Evolutionary conservation across 2,113 vertebrate genomes (phyloP), one percentile per base, ranked within the genome.

Genomic region (Microcebus griseorufus): DNA sequence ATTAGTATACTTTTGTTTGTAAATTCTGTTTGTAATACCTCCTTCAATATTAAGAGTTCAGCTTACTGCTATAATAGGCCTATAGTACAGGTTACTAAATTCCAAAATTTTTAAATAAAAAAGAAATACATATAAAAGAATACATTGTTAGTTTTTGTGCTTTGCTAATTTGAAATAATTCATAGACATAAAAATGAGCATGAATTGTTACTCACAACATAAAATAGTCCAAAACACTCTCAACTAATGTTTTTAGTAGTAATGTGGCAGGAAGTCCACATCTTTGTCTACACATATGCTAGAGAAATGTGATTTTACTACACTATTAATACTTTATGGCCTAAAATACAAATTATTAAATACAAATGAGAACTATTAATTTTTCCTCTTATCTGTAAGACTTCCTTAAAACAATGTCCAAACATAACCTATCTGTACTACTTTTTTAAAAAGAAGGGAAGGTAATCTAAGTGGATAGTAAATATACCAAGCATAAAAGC

Each of bases 141-240:
- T 51, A 88, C 7, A 78, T 3, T 86, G 53, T 48, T 83, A 55
- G 22, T 64, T 29, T 95, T 67, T 53, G 32, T 67, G 18, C 3
- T 73, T 64, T 84, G 37, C 73, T 93, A 73, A 69, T 83, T 8
- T 95, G 25, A 94, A 97, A 84, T 93, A 87, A 70, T 51, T 87
- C 16, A 79, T 4, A 96, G 64, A 51, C 9, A 86, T 29, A 18
- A 55, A 93, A 86, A 81, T 29, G 13, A 86, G 32, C 4, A 9
- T 25, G 5, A 76, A 90, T 11, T 69, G 22, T 13, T 97, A 18
- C 70, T 96, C 20, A 90, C 42, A 90, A 93, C n/a, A 94, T 73
- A 85, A 90, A 87, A 87, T 18, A 73, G 27, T 45, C 45, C 18
- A 42, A 93, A 91, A 92, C 81, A 22, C 25, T 51, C 39, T 60